Percentiles rank a stretch among this genome's conserved stretches.
Conservation (phyloP, 2,888 invertebrate genomes). For the Anagyrus pseudococci region DNA sequence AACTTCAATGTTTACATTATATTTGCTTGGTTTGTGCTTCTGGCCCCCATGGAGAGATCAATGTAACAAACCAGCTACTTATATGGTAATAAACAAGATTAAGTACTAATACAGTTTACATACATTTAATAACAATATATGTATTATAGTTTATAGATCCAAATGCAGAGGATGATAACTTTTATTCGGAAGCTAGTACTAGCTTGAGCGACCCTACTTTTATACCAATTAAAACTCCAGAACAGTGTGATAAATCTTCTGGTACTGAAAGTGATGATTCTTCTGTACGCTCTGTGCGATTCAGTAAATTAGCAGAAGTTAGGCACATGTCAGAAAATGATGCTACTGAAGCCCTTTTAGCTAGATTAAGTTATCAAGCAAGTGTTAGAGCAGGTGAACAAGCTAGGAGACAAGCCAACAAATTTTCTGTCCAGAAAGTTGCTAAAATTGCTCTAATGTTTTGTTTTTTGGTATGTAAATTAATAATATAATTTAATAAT, state of each 20-base stretch:
- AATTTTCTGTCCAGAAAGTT: slow-evolving; percentile 77
- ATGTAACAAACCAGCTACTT: slow-evolving; percentile 75
- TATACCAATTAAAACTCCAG: slow-evolving; percentile 84
- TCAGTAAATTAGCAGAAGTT: slow-evolving; percentile 89
- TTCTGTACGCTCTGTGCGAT: slow-evolving; percentile 84
- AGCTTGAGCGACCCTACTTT: slow-evolving; percentile 87
- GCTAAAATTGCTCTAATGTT: slow-evolving; percentile 86
- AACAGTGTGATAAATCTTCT: slow-evolving; percentile 72
- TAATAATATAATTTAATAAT: neutral
- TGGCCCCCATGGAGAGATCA: slow-evolving; percentile 84
- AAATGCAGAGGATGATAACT: slow-evolving; percentile 80
- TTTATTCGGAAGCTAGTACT: slow-evolving; percentile 73
- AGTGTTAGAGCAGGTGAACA: slow-evolving; percentile 84
- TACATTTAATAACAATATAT: slow-evolving; percentile 16
- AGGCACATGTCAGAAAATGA: slow-evolving; percentile 88
- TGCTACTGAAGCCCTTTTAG: slow-evolving; percentile 91
- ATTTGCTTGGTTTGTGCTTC: slow-evolving; percentile 86
- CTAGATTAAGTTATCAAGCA: slow-evolving; percentile 93
- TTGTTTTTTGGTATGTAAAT: slow-evolving; percentile 77
- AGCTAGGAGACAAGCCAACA: slow-evolving; percentile 77
- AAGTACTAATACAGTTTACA: too few relatives aligned
- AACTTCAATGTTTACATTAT: slow-evolving; percentile 92
- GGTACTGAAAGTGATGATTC: slow-evolving; percentile 85
- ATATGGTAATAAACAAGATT: slow-evolving; percentile 67
- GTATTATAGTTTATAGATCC: slow-evolving; percentile 73